Percentiles rank a stretch among this genome's conserved stretches.
Conservation (phyloP, 2,113 vertebrate species). For the Redunca redunca region DNA sequence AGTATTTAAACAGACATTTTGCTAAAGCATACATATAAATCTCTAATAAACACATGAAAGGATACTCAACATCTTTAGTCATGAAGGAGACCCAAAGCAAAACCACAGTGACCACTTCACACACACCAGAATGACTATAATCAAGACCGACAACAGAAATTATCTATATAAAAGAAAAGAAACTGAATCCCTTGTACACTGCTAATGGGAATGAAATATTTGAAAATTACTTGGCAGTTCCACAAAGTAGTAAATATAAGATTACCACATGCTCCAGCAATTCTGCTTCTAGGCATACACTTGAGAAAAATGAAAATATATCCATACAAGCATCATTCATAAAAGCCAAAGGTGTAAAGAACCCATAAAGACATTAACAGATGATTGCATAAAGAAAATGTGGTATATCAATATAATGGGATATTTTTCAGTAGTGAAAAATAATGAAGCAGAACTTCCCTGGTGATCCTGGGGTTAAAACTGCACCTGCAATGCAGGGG, state of each 20-base stretch:
- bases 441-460: neutral
- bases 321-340: neutral
- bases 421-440: neutral
- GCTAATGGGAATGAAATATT: neutral
- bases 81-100: neutral
- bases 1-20: neutral
- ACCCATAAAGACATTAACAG: neutral
- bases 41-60: neutral
- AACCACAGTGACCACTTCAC: neutral
- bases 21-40: neutral
- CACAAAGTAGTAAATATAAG: neutral
- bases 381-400: neutral
- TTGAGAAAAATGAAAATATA: neutral
- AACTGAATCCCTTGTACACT: neutral
- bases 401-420: neutral
- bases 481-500: neutral
- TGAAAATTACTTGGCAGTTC: neutral
- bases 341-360: neutral
- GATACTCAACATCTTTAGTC: neutral
- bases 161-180: neutral
- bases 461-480: neutral
- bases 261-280: neutral
- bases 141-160: neutral
- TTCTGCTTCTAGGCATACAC: neutral
- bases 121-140: neutral